Evolutionary conservation across 2,113 vertebrate species (phyloP).

Genomic region (Oncorhynchus clarkii): DNA sequence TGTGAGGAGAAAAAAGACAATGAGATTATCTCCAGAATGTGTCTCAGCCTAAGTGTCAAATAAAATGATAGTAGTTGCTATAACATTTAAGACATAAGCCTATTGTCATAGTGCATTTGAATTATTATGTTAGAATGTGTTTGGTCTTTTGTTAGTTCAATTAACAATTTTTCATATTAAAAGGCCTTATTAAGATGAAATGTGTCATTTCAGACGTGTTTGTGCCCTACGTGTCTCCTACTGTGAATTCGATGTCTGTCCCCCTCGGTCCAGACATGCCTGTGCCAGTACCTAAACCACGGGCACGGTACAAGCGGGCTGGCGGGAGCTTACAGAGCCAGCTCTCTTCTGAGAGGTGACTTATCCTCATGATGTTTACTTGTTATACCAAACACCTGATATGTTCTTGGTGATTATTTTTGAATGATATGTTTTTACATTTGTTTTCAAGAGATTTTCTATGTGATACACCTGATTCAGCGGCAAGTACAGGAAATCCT

Average conservation of each 20-base stretch:
- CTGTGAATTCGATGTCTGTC: constrained; percentile 1
- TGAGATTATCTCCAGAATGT: too few species aligned
- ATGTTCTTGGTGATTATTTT: background rate
- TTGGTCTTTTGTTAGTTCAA: too few species aligned
- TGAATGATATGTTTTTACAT: background rate
- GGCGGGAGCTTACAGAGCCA: background rate
- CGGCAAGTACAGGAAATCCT: background rate
- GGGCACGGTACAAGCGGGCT: background rate
- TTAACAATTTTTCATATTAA: too few species aligned
- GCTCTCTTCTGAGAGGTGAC: constrained; percentile 4
- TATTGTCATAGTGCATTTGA: too few species aligned
- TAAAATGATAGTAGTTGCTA: too few species aligned
- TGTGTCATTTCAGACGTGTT: background rate
- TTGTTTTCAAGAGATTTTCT: background rate
- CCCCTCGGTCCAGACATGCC: too few species aligned
- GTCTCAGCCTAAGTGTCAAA: too few species aligned
- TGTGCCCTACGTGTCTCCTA: background rate
- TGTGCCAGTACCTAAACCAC: constrained; percentile 22
- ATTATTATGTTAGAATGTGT: too few species aligned
- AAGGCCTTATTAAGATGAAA: too few species aligned
- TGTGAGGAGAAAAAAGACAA: too few species aligned
- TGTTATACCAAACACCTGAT: too few species aligned
- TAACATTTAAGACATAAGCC: too few species aligned
- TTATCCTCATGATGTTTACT: background rate
- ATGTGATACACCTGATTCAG: background rate